A percentile compares a stretch with the other conserved stretches of the same genome.
phyloP scores from a whole-genome alignment of 2,113 vertebrate genomes.

The Aythya baeri region DNA sequence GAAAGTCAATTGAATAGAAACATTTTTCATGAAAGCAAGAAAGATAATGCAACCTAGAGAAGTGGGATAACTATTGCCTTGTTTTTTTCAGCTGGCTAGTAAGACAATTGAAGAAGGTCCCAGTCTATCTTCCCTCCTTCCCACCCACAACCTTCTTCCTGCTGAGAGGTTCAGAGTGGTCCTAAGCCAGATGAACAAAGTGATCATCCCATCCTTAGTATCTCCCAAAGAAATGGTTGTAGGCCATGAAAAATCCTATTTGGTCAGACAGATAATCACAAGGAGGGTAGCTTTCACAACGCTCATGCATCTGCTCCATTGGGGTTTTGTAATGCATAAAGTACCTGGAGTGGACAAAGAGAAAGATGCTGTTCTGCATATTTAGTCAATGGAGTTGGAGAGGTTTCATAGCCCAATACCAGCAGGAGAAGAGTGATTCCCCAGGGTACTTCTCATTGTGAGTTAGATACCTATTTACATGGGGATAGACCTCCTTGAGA shows the following conservation, averaged over 20 bases:
- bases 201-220: conserved; percentile 44
- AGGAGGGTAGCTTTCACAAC: conserved; percentile 78
- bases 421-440: neutral
- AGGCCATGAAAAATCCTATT: conserved; percentile 78
- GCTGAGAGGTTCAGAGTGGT: neutral
- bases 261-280: conserved; percentile 81
- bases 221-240: conserved; percentile 81
- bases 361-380: neutral
- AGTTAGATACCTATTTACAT: neutral
- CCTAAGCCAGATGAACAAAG: neutral
- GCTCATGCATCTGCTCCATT: conserved; percentile 74
- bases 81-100: neutral
- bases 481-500: neutral
- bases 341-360: conserved; percentile 49
- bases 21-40: neutral
- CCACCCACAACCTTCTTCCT: neutral
- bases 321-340: conserved; percentile 32
- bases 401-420: neutral
- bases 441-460: neutral
- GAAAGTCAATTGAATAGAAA: neutral
- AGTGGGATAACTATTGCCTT: neutral
- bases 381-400: neutral
- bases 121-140: neutral
- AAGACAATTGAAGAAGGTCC: neutral
- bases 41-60: neutral